Evolutionary conservation across 2,113 vertebrate genomes (phyloP).

Genomic region (Chloropsis cyanopogon): DNA sequence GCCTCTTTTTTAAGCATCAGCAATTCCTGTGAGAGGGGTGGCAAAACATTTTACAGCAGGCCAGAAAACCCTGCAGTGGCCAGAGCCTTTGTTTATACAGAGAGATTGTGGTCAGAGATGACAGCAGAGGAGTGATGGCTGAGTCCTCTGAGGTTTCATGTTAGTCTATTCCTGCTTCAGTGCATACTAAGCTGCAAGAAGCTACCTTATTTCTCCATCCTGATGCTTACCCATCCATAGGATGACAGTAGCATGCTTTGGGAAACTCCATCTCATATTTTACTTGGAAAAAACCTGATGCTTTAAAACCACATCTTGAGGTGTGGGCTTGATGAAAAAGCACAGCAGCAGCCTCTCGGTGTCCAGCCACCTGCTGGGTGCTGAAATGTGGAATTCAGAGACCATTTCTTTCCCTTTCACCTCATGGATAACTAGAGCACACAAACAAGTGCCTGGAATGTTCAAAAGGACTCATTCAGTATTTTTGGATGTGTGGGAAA

Average conservation of each 20-base stretch:
- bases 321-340: background rate
- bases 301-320: background rate
- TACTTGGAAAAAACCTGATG: background rate
- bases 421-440: background rate
- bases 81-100: slow-evolving; percentile 22
- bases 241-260: background rate
- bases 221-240: background rate
- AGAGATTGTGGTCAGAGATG: background rate
- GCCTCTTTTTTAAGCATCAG: background rate
- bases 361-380: background rate
- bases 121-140: background rate
- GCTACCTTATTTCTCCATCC: background rate
- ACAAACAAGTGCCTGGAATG: background rate
- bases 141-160: background rate
- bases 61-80: background rate
- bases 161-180: background rate
- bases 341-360: fast-evolving
- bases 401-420: background rate
- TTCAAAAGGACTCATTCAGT: background rate
- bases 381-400: background rate
- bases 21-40: background rate
- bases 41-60: background rate
- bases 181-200: background rate
- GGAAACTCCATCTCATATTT: background rate
- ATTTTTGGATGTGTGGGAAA: background rate